Base-by-base conservation (phyloP, 2,113 vertebrate species). In the Merops nubicus region DNA sequence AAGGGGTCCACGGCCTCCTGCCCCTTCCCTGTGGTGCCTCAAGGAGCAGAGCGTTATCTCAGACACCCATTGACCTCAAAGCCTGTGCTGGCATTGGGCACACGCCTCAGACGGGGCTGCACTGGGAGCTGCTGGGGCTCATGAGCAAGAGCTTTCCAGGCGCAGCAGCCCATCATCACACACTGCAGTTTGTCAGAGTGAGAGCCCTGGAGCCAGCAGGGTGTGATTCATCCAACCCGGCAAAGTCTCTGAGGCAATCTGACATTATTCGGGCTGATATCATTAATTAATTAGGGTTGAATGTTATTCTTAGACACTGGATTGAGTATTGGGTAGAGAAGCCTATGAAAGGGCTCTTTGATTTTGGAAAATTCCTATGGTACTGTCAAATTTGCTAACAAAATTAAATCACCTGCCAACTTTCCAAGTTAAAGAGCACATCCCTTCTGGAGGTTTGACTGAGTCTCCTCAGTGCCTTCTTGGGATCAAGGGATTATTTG, bases 191-290 rank as follows among this genome's bases (percentile, higher is more conserved):
- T 85, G 87, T 94, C 94, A 96, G 81, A 82, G 78, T 40, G 54
- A 91, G 86, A 94, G 89, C 91, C 83, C 65, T 89, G 94, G 95
- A 96, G 91, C 69, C 10, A 0, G 81, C 91, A 21, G 48, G 25
- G 69, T 74, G 94, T 97, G 96, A 97, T 93, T 97, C 96, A 97
- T 96, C 84, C 77, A 68, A 79, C 89, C 91, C 94, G 0, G 91
- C 84, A 72, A 89, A 48, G 69, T 91, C 89, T 96, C 81, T 96
- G 96, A 96, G 94, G 96, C 96, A 96, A 89, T 93, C 67, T 93
- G 95, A 97, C 95, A 94, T 97, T 87, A 96, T 96, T 97, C 19
- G 53, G 91, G 33, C 95, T 97, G 96, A 96, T 97, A 97, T 89
- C 93, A 97, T 97, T 97, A 97, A 97, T 96, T 96, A 97, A 96